Evolutionary conservation across 2,888 invertebrate genomes (phyloP), one percentile per base, ranked within the genome.

Genomic region (Agrotis puta): DNA sequence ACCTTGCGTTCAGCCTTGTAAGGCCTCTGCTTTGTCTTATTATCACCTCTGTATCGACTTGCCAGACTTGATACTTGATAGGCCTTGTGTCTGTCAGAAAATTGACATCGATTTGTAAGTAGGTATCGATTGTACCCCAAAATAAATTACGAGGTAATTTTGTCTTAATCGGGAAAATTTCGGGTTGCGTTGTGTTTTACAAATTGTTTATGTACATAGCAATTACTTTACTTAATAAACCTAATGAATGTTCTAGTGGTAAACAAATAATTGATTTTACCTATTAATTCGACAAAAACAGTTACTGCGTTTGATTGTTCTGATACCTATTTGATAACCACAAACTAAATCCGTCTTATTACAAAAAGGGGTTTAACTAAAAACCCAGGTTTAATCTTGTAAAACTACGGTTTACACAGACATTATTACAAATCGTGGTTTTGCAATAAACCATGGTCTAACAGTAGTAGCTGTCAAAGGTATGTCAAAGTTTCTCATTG

Each of bases 1-100:
- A 88, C 94, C 94, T 94, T 92, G 93, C 85, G 83, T 85, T 82
- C 87, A 89, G 87, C 94, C 94, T 95, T 94, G 93, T 93, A 93
- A 88, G 94, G 94, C 92, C 90, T 94, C 94, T 87, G 89, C 88
- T 91, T 91, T 90, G 91, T 92, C 90, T 92, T 91, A 90, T 92
- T 90, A 92, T 89, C 91, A 88, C 86, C 74, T 86, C 43, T 82
- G 78, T 77, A 70, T 54, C 70, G 87, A 88, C 82, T 65, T 56
- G 45, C 50, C 54, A 50, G 64, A 71, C 83, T 93, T 94, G 92
- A 92, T 94, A 94, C 91, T 93, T 92, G 80, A 57, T 50, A 48
- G 3, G 4, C 2, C 13, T 47, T 13, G n/a, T 45, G 24, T 50
- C 18, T 45, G 24, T 50, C 16, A n/a, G 7, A 57, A 64, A 62